Base-by-base conservation (phyloP, 2,888 invertebrate genomes). In the Periphyllus acericola region DNA sequence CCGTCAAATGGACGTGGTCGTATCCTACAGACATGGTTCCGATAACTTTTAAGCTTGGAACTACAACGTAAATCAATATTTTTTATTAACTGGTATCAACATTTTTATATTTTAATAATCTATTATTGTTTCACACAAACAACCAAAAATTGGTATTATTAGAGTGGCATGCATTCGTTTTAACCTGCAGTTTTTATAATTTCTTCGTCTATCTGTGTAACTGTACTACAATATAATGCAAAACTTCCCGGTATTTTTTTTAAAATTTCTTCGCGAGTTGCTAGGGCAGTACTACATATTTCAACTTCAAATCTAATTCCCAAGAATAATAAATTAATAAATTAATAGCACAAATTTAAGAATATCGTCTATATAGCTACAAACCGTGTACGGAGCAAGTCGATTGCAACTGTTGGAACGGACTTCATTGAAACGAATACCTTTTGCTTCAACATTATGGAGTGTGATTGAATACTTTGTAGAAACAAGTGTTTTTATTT, bases 11-110 rank as follows among this genome's bases (percentile, higher is more conserved):
- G 71, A 94, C 91, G 89, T 94, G 93, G 89, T 94, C 93, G 90
- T 92, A 92, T 2, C 94, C 94, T 14, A 93, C 93, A 4, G 93
- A 93, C 92, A 93, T 92, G 3, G 93, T 93, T 9, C 92, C 92
- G 71, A 93, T 91, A 6, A 93, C 93, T 90, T 92, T 92, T 83
- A 93, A 90, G 60, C 80, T 88, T 9, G 78, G 34, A 29, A 89
- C 89, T 89, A 75, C 60, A 71, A 71, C n/a, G 17, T 25, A 14
- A 72, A 85, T 72, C 52, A 76, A 76, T 60, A 52, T 21, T n/a
- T n/a, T n/a, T n/a, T 36, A 36, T 36, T 36, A 5, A 36, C 36
- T 6, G 6, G 3, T 36, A 36, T 5, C 36, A 36, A 36, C 36
- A 36, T 36, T 36, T 36, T 36, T n/a, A 36, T 36, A 5, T 36